Base-by-base conservation (phyloP, 1,140 invertebrate species). In the Liolophura sinensis region DNA sequence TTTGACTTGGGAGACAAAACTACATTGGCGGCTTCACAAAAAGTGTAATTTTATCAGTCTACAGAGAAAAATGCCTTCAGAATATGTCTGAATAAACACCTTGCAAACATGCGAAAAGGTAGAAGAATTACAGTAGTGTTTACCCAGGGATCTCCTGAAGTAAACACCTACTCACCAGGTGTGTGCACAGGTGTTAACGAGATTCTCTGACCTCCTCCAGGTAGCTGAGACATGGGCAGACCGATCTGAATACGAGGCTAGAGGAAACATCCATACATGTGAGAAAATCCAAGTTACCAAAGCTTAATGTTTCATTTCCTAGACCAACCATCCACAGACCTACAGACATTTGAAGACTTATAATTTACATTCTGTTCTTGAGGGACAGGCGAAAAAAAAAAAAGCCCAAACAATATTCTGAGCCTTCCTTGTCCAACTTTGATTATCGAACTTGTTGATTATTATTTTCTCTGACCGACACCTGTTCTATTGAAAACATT, bases 211-310 rank as follows among this genome's bases (percentile, higher is more conserved):
- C 60, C 24, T 4, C 24, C 62, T n/a, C 57, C 67, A 46, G 68
- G 52, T 24, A 72, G 57, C 31, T 73, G 72, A 57, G 67, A 70
- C 31, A 74, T 58, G 9, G 73, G 75, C n/a, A 77, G 40, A 48
- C 72, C 74, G 68, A 74, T 71, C 62, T 72, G 76, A 60, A 74
- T 70, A 50, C 74, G 67, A n/a, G 73, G 70, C 60, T 73, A 66
- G 57, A 71, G 65, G 57, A 0, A 64, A 57, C 64, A n/a, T 55
- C 12, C 58, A 70, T 50, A 7, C 20, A 48, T 25, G 47, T 25
- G 40, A 25, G 22, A 12, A 56, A 4, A 22, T 15, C 22, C n/a
- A 25, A 57, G 1, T 22, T 48, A 22, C 22, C 5, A 14, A 40
- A 16, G 31, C 50, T 18, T 52, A 22, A 16, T 40, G 22, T 31